Conservation (phyloP, 2,888 invertebrate genomes). For the Siphlonurus alternatus region DNA sequence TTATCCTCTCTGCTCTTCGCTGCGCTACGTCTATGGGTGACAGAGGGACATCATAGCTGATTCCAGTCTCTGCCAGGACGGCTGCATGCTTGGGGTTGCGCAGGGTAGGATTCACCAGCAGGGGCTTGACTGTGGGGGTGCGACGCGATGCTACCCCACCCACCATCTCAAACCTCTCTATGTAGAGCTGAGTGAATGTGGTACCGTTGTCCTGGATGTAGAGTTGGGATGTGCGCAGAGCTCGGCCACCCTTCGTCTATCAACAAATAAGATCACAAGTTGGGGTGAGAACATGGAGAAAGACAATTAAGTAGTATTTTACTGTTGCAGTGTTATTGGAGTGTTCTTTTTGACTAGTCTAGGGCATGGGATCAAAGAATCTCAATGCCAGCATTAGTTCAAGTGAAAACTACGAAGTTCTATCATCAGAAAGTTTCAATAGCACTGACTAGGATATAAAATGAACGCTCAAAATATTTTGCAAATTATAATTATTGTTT, state of each 20-base stretch:
- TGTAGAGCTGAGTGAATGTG: slow-evolving; percentile 46
- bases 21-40: slow-evolving; percentile 66
- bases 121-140: slow-evolving; percentile 56
- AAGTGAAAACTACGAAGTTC: too few species aligned
- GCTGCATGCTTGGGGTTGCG: slow-evolving; percentile 75
- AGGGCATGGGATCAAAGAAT: not conserved
- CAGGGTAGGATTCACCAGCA: slow-evolving; percentile 49
- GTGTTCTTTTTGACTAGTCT: not conserved
- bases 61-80: slow-evolving; percentile 65
- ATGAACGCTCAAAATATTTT: too few species aligned
- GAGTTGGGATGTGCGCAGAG: slow-evolving; percentile 58
- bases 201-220: slow-evolving; percentile 61
- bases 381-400: too few species aligned
- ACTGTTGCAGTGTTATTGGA: not conserved
- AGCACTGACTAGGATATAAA: too few species aligned
- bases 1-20: slow-evolving; percentile 66
- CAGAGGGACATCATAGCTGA: slow-evolving; percentile 68
- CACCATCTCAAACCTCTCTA: slow-evolving; percentile 55
- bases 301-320: not conserved
- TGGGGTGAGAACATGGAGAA: not conserved
- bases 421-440: too few species aligned
- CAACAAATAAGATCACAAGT: too few species aligned
- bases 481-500: too few species aligned
- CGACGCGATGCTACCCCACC: slow-evolving; percentile 48
- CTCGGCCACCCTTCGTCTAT: slow-evolving; percentile 25